Conservation (phyloP, 2,113 vertebrate species). For the Xenotilapia caudafasciata region DNA sequence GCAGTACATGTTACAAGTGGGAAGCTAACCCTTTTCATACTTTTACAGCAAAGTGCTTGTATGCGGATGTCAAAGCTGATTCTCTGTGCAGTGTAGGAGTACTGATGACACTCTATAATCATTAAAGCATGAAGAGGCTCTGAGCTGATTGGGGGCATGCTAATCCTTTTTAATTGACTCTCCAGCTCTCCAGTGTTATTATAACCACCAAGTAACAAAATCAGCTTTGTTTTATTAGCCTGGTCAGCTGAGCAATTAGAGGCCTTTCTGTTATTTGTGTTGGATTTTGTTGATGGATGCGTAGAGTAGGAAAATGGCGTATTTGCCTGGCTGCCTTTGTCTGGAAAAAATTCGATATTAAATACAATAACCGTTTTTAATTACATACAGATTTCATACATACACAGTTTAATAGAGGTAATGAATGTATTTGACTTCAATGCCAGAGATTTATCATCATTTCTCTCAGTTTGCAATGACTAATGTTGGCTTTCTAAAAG, state of each 20-base stretch:
- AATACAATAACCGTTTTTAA: background rate
- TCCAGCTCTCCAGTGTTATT: constrained; percentile 58
- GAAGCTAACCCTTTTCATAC: background rate
- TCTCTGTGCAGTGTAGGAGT: constrained; percentile 44
- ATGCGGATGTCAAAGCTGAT: constrained; percentile 21
- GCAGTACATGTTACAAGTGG: background rate
- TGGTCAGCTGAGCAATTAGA: constrained; percentile 35
- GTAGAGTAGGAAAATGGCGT: background rate
- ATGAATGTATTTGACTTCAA: background rate
- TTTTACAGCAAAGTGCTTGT: background rate
- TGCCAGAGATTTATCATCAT: background rate
- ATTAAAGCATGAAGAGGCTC: constrained; percentile 61
- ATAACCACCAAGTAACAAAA: constrained; percentile 57
- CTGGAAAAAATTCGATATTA: background rate
- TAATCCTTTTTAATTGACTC: constrained; percentile 69
- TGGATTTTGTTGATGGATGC: background rate
- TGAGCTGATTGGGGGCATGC: constrained; percentile 57
- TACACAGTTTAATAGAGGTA: background rate
- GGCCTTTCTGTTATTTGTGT: constrained; percentile 2
- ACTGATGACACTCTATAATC: constrained; percentile 60
- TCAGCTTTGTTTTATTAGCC: constrained; percentile 54
- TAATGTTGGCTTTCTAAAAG: background rate
- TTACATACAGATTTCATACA: background rate
- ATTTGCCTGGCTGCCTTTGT: background rate
- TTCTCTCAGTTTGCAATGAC: background rate